Evolutionary conservation across 2,888 invertebrate species (phyloP).

Genomic region (Caenorhabditis imperialis): DNA sequence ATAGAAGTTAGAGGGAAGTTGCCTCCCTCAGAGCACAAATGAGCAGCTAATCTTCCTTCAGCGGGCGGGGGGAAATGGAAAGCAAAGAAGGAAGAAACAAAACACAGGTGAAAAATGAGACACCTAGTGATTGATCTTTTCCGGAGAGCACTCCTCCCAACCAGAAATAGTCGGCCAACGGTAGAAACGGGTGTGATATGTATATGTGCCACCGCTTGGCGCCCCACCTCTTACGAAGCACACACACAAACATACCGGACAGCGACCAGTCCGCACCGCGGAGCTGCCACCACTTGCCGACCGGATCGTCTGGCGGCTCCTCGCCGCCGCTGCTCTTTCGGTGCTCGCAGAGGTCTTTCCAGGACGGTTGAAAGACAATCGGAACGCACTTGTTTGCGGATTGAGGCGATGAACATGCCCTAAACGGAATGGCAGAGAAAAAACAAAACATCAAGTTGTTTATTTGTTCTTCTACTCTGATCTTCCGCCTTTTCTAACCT

Average conservation of each 20-base stretch:
- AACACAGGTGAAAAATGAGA: slow-evolving; percentile 3
- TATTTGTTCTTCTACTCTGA: slow-evolving; percentile 4
- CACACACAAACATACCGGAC: slow-evolving; percentile 17
- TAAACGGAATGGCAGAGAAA: neutral
- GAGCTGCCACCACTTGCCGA: slow-evolving; percentile 5
- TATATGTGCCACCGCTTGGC: slow-evolving; percentile 44
- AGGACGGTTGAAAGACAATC: slow-evolving; percentile 15
- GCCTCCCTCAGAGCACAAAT: too few species aligned
- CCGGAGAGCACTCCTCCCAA: neutral
- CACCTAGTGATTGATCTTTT: too few species aligned
- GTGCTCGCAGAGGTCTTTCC: slow-evolving; percentile 5
- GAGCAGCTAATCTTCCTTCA: too few species aligned
- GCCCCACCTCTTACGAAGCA: slow-evolving; percentile 1
- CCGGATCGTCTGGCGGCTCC: slow-evolving; percentile 15
- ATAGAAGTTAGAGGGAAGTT: too few species aligned
- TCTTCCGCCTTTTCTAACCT: neutral
- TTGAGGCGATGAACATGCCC: too few species aligned
- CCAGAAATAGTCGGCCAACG: slow-evolving; percentile 5
- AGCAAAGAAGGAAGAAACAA: neutral
- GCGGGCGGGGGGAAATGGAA: too few species aligned
- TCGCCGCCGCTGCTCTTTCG: neutral
- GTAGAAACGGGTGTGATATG: slow-evolving; percentile 25
- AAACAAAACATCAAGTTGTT: slow-evolving; percentile 1
- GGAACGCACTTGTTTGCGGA: slow-evolving; percentile 17
- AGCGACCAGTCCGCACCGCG: slow-evolving; percentile 9